These are phyloP conservation scores for Cantharis lateralis DNA, from an alignment of 2,888 invertebrate species.

Conservation along the genomic window DNA sequence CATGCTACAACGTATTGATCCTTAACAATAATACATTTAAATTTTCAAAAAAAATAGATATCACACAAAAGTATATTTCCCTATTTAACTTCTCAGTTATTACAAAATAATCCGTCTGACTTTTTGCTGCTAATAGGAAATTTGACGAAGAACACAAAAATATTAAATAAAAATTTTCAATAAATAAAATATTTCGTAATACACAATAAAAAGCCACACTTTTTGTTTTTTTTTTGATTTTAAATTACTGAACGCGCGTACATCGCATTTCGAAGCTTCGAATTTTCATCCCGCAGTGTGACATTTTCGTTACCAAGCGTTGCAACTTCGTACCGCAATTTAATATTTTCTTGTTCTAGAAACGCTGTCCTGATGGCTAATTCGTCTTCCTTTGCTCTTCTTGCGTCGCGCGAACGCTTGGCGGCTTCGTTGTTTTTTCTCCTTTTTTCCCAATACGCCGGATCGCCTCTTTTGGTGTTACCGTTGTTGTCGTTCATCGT, in stretches of 20 bases:
- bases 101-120: too few species aligned
- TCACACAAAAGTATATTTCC: background rate
- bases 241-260: background rate
- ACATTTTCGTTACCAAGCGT: slow-evolving; percentile 41
- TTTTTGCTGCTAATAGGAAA: too few species aligned
- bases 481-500: slow-evolving; percentile 33
- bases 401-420: slow-evolving; percentile 88
- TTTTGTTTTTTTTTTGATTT: background rate
- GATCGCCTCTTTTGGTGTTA: slow-evolving; percentile 60
- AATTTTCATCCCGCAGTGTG: background rate
- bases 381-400: slow-evolving; percentile 89
- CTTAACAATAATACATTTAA: background rate
- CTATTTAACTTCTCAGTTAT: background rate
- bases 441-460: slow-evolving; percentile 84
- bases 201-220: background rate
- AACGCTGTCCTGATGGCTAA: slow-evolving; percentile 87
- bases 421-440: slow-evolving; percentile 94
- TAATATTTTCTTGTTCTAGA: slow-evolving; percentile 85
- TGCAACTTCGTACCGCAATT: slow-evolving; percentile 66
- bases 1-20: background rate
- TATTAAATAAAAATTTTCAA: background rate
- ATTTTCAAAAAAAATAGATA: background rate
- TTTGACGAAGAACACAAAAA: background rate
- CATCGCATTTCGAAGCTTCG: background rate
- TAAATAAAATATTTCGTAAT: background rate